Conservation (phyloP, 2,888 invertebrate species). For the Himalopsyche anomala region DNA sequence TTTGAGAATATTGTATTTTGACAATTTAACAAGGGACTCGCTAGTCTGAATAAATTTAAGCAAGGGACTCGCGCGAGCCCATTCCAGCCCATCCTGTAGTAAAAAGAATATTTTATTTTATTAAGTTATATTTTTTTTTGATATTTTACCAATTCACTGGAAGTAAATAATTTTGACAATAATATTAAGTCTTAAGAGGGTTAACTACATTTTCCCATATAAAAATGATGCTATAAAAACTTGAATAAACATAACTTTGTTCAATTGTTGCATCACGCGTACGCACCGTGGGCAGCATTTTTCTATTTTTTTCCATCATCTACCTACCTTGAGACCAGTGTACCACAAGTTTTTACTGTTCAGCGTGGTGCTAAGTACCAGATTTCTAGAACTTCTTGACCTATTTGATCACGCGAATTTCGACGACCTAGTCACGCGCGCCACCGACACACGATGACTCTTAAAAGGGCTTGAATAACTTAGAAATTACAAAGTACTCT, state of each 20-base stretch:
- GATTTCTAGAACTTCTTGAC: constrained; percentile 65
- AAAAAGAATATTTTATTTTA: no score
- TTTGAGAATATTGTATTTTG: no score
- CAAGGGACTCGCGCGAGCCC: no score
- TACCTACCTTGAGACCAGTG: constrained; percentile 41
- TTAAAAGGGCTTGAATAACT: constrained; percentile 53
- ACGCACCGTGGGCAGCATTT: constrained; percentile 53
- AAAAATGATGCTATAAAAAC: constrained; percentile 49
- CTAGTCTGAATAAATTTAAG: no score
- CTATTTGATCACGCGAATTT: constrained; percentile 65
- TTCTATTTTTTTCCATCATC: constrained; percentile 55
- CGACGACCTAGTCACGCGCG: constrained; percentile 61
- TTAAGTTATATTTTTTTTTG: no score
- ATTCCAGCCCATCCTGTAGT: no score
- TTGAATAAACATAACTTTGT: constrained; percentile 49
- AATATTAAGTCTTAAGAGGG: background rate
- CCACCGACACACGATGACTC: constrained; percentile 50
- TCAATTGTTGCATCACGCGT: constrained; percentile 57
- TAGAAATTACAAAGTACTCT: constrained; percentile 11
- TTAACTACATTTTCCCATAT: constrained; percentile 53
- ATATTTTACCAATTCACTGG: no score
- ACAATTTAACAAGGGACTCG: no score
- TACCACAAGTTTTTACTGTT: constrained; percentile 52
- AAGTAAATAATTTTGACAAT: no score
- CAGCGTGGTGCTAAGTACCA: constrained; percentile 49